Conservation (phyloP, 2,113 vertebrate species). For the Chaetura pelagica region DNA sequence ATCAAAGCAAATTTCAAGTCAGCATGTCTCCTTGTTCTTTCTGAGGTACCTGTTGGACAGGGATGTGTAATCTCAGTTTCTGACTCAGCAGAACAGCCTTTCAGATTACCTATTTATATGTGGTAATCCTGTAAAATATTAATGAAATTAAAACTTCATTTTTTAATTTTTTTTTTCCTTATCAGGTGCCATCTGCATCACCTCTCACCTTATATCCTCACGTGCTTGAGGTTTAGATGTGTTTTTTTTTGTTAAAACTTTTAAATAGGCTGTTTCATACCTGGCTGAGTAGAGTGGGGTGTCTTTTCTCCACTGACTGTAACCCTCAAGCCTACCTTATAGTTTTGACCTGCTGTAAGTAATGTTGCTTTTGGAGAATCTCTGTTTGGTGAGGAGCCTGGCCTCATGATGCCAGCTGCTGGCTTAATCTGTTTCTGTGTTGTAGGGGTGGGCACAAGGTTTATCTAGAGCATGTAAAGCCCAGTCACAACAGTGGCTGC, state of each 20-base stretch:
- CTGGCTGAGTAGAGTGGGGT: background rate
- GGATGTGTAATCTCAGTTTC: background rate
- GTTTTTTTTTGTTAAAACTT: background rate
- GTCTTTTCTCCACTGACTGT: background rate
- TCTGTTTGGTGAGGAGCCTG: background rate
- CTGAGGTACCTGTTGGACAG: background rate
- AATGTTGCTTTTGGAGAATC: background rate
- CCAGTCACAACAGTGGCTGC: fast-evolving
- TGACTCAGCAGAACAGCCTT: background rate
- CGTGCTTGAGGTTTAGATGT: background rate
- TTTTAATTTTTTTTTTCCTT: background rate
- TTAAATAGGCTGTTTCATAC: background rate
- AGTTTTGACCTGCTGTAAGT: background rate
- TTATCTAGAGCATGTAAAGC: background rate
- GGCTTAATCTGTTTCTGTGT: background rate
- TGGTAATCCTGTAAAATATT: background rate
- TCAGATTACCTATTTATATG: background rate
- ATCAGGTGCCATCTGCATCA: background rate
- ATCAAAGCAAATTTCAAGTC: background rate
- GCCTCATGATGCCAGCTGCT: background rate
- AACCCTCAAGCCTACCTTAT: background rate
- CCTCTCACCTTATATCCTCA: background rate
- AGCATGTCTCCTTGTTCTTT: background rate
- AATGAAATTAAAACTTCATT: background rate
- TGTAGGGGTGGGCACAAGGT: background rate